Percentiles rank a stretch among this genome's conserved stretches.
phyloP scores from a whole-genome alignment of 2,797 vertebrate species.

The Chelidonichthys spinosus region DNA sequence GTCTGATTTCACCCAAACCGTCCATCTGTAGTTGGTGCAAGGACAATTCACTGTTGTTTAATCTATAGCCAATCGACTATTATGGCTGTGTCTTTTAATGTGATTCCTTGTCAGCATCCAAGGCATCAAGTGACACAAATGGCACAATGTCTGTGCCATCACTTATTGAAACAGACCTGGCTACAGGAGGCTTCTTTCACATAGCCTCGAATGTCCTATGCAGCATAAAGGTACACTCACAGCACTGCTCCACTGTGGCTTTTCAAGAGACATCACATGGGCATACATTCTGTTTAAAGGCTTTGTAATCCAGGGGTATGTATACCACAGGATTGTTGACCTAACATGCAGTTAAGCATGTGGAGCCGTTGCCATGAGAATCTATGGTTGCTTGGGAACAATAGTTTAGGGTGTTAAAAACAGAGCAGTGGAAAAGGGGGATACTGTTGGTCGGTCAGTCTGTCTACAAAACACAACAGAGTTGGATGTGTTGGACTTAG shows the following conservation, averaged over 20 bases:
- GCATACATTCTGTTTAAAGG: constrained; percentile 15
- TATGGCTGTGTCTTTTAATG: too few relatives aligned
- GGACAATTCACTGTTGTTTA: not conserved
- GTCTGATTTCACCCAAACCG: not conserved
- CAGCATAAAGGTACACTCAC: constrained; percentile 27
- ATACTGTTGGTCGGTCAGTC: not conserved
- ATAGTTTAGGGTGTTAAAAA: constrained; percentile 4
- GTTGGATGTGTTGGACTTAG: not conserved
- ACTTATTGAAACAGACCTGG: not conserved
- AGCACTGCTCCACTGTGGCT: constrained; percentile 7
- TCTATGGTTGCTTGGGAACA: constrained; percentile 11
- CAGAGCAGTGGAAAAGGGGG: not conserved
- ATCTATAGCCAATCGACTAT: too few relatives aligned
- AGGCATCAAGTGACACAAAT: not conserved
- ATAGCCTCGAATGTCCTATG: constrained; percentile 12
- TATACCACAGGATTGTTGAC: constrained; percentile 22
- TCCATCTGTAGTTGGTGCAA: too few relatives aligned
- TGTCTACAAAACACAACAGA: not conserved
- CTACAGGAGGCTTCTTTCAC: constrained; percentile 1
- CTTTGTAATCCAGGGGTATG: constrained; percentile 36
- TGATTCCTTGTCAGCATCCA: not conserved
- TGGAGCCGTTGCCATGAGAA: not conserved
- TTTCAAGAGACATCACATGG: constrained; percentile 25
- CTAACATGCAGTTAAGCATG: constrained; percentile 16
- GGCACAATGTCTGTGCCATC: not conserved